A percentile compares a stretch with the other conserved stretches of the same genome.
phyloP scores from a whole-genome alignment of 2,797 vertebrate species.

The Avahi laniger region DNA sequence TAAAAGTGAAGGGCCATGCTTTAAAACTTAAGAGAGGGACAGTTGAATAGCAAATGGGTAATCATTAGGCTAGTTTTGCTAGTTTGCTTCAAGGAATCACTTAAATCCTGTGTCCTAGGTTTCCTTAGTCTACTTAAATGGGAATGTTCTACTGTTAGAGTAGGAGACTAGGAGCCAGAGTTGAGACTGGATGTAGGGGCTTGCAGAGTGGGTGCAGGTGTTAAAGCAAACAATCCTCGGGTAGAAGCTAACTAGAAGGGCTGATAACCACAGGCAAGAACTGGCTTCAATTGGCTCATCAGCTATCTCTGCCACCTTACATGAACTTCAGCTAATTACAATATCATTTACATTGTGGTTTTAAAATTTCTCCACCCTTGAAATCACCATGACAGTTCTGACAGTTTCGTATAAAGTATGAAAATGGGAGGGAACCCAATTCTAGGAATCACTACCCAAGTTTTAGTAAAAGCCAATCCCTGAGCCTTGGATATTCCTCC shows the following conservation, averaged over 20 bases:
- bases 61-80: constrained; percentile 43
- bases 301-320: background rate
- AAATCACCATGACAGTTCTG: background rate
- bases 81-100: constrained; percentile 43
- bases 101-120: constrained; percentile 48
- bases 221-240: background rate
- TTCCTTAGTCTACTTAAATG: constrained; percentile 46
- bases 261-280: background rate
- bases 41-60: constrained; percentile 41
- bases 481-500: background rate
- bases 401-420: background rate
- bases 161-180: background rate
- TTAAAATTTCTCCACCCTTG: background rate
- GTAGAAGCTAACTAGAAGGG: background rate
- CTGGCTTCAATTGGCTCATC: no score
- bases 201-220: background rate
- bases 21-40: constrained; percentile 59
- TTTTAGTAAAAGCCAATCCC: background rate
- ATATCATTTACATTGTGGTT: background rate
- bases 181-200: background rate
- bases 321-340: background rate
- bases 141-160: background rate
- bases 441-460: background rate
- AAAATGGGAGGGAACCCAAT: background rate
- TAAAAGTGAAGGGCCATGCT: constrained; percentile 24